Conservation (phyloP, 2,888 invertebrate genomes). For the Agrotis clavis region DNA sequence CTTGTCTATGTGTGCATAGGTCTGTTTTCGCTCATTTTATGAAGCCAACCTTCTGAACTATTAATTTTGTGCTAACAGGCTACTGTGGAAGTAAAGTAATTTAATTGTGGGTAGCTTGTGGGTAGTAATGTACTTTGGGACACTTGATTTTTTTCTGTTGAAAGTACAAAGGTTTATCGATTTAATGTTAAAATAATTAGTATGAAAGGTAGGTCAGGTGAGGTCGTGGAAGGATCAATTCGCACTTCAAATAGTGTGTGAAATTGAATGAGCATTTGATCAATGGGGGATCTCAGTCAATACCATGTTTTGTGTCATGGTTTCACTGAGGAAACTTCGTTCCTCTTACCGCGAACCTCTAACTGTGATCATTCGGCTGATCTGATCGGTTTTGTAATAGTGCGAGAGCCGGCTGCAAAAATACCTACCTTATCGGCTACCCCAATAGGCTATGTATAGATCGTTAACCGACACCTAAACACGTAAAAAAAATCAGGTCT, state of each 20-base stretch:
- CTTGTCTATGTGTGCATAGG: too few relatives aligned
- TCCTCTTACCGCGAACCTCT: too few relatives aligned
- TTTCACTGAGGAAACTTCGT: too few relatives aligned
- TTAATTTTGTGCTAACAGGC: not conserved
- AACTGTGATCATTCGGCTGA: too few relatives aligned
- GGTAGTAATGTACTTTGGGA: constrained; percentile 27
- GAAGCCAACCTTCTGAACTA: constrained; percentile 4
- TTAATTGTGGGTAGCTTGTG: constrained; percentile 44
- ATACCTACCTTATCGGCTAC: too few relatives aligned
- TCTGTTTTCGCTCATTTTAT: not conserved
- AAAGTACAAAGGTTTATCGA: constrained; percentile 31
- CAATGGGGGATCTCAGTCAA: constrained; percentile 23
- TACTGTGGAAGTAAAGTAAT: constrained; percentile 54
- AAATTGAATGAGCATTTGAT: constrained; percentile 36
- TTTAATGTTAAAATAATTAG: constrained; percentile 9
- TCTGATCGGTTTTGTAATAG: too few relatives aligned
- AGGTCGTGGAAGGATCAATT: not conserved
- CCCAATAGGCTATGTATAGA: too few relatives aligned
- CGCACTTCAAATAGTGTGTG: constrained; percentile 13
- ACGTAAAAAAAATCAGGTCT: too few relatives aligned
- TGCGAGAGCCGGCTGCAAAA: too few relatives aligned
- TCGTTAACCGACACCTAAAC: too few relatives aligned
- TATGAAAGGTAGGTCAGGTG: not conserved
- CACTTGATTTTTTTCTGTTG: constrained; percentile 38
- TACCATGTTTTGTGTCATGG: not conserved